Conservation (phyloP, 2,888 invertebrate genomes). For the Branchellion lobata region DNA sequence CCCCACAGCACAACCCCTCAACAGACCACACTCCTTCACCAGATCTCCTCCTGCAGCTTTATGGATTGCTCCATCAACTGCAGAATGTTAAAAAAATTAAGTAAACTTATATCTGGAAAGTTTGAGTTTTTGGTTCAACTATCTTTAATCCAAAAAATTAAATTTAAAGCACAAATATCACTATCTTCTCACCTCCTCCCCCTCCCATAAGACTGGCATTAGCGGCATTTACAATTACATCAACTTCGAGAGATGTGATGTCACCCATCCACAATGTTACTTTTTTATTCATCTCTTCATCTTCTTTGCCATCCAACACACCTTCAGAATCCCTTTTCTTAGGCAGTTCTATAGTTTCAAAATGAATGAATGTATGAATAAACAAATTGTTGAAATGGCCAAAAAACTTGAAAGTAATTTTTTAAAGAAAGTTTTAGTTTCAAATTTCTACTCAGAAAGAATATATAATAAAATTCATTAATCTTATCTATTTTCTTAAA, state of each 20-base stretch:
- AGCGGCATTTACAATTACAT: slow-evolving; percentile 87
- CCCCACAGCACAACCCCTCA: slow-evolving; percentile 77
- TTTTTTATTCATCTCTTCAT: slow-evolving; percentile 52
- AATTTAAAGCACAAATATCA: too few species aligned
- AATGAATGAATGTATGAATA: not conserved
- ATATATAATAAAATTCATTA: too few species aligned
- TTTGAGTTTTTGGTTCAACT: too few species aligned
- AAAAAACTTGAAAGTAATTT: not conserved
- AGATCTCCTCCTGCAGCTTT: slow-evolving; percentile 72
- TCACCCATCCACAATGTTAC: slow-evolving; percentile 69
- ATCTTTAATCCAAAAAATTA: too few species aligned
- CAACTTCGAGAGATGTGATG: slow-evolving; percentile 79
- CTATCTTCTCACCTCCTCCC: slow-evolving; percentile 68
- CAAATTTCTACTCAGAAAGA: too few species aligned
- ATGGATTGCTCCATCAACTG: slow-evolving; percentile 87
- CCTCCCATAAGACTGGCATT: slow-evolving; percentile 76
- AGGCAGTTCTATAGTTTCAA: not conserved
- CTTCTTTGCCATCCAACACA: not conserved
- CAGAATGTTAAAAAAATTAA: not conserved
- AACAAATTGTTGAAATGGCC: not conserved
- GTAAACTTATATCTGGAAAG: too few species aligned
- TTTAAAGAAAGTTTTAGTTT: too few species aligned
- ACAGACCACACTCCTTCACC: slow-evolving; percentile 72
- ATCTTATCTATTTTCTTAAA: too few species aligned
- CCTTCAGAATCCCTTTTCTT: not conserved